Evolutionary conservation across 1,140 invertebrate species (phyloP), one percentile per base, ranked within the genome.

Genomic region (Arctopsyche grandis): DNA sequence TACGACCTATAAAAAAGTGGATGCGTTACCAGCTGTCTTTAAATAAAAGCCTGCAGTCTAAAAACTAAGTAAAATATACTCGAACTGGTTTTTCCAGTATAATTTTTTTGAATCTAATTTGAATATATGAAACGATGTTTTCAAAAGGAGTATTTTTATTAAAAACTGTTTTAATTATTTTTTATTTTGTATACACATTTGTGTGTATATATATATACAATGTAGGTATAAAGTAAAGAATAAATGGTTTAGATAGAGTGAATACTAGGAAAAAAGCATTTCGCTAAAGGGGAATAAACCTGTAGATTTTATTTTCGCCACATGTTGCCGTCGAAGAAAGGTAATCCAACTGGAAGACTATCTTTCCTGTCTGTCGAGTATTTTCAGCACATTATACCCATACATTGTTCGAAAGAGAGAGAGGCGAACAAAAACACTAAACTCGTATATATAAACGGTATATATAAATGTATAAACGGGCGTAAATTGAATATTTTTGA

Each of bases 21-120:
- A 79, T 79, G 78, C 60, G 70, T 52, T 58, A 79, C 78, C 74
- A 69, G 78, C 75, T 79, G 74, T 74, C 71, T 70, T 79, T 63
- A 46, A 43, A 38, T 21, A 48, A 58, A 79, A 74, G 10, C 7
- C 19, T 19, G 56, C 21, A 60, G 5, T 60, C 21, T n/a, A 1
- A 60, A 19, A 1, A 38, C 29, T 3, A 60, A 60, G 16, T 19
- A 60, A 56, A 56, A n/a, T n/a, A n/a, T n/a, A n/a, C n/a, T n/a
- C n/a, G n/a, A n/a, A n/a, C n/a, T n/a, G n/a, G n/a, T n/a, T n/a
- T n/a, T n/a, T n/a, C n/a, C n/a, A n/a, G n/a, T n/a, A n/a, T n/a
- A n/a, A n/a, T n/a, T n/a, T n/a, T n/a, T n/a, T n/a, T n/a, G n/a
- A n/a, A n/a, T n/a, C n/a, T n/a, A n/a, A n/a, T n/a, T n/a, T n/a